These are phyloP conservation scores for Dendroctonus valens DNA, from an alignment of 1,140 invertebrate genomes.

Conservation along the genomic window DNA sequence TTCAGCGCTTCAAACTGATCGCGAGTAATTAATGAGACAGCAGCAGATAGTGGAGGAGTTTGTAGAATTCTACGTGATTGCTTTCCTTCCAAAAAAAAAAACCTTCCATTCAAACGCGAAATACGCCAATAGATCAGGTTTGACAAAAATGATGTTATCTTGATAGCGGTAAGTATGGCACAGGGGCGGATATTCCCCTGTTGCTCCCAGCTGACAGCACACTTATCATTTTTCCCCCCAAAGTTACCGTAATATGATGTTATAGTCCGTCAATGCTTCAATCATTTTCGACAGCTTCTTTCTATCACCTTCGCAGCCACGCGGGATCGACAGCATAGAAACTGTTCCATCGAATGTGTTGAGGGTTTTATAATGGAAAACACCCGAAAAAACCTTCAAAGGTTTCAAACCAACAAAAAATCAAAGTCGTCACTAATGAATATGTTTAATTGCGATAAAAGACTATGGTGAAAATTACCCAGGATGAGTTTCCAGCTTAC, in stretches of 20 bases:
- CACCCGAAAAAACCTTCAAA: too few relatives aligned
- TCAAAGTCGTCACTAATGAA: too few relatives aligned
- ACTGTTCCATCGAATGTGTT: background rate
- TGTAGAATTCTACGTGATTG: too few relatives aligned
- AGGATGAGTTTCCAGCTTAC: too few relatives aligned
- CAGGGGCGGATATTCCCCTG: constrained; percentile 39
- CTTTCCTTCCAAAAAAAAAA: too few relatives aligned
- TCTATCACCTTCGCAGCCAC: constrained; percentile 37
- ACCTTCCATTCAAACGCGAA: background rate
- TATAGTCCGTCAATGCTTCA: constrained; percentile 47
- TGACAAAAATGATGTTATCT: constrained; percentile 37
- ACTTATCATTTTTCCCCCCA: constrained; percentile 46
- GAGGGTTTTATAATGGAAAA: too few relatives aligned
- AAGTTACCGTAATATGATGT: constrained; percentile 47
- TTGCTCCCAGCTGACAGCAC: constrained; percentile 41
- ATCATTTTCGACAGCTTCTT: constrained; percentile 46
- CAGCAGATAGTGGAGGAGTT: too few relatives aligned
- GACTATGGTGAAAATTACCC: too few relatives aligned
- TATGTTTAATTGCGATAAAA: too few relatives aligned
- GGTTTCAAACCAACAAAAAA: too few relatives aligned
- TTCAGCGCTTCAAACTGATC: too few relatives aligned
- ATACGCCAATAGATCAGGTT: constrained; percentile 18
- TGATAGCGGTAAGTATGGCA: constrained; percentile 35
- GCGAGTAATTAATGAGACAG: too few relatives aligned
- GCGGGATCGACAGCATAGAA: background rate